Conservation (phyloP, 2,797 vertebrate species). For the Benthosema pterotum region DNA sequence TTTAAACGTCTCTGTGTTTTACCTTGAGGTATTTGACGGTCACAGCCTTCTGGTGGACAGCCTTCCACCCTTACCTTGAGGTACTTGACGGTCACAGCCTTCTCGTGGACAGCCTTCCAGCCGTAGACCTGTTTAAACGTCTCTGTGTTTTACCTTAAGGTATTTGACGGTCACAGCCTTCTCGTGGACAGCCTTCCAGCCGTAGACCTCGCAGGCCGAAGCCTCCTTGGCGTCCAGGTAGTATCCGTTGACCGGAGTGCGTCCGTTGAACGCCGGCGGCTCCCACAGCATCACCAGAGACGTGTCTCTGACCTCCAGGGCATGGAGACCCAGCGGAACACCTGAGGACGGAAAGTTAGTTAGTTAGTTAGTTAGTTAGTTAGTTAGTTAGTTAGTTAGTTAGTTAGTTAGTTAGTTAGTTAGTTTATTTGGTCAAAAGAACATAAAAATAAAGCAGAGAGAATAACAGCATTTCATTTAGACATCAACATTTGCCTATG, state of each 20-base stretch:
- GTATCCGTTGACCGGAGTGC: slow-evolving; percentile 89
- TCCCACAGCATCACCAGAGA: slow-evolving; percentile 92
- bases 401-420: no score
- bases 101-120: slow-evolving; percentile 89
- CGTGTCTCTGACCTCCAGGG: slow-evolving; percentile 89
- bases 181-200: slow-evolving; percentile 89
- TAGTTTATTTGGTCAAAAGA: no score
- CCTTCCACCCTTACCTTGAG: no score
- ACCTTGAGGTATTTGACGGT: no score
- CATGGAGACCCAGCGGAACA: slow-evolving; percentile 84
- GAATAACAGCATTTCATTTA: no score
- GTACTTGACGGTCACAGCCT: no score
- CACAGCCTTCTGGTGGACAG: no score
- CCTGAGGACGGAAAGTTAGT: slow-evolving; percentile 76
- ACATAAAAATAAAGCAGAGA: no score
- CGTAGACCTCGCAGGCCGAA: slow-evolving; percentile 73
- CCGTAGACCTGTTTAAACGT: slow-evolving; percentile 54
- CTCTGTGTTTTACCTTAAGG: slow-evolving; percentile 73
- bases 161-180: slow-evolving; percentile 82
- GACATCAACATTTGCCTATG: no score
- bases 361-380: no score
- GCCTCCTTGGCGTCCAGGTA: slow-evolving; percentile 91
- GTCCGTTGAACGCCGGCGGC: slow-evolving; percentile 87
- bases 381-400: no score
- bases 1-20: no score